These are phyloP conservation scores for Simalia tracyae DNA, from an alignment of 2,797 vertebrate genomes.

Conservation along the genomic window DNA sequence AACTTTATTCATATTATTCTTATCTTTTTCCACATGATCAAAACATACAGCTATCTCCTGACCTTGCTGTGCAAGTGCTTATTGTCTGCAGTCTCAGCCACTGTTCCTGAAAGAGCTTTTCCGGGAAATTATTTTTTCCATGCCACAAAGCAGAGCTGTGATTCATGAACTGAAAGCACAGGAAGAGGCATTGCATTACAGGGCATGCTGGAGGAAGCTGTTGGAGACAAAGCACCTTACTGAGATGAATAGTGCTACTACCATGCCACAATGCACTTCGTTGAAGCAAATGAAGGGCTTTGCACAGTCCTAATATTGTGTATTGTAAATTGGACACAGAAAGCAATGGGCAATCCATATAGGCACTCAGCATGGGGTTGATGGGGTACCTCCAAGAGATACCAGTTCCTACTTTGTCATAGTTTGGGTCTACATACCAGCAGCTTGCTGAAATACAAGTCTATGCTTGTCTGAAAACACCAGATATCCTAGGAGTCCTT, in stretches of 20 bases:
- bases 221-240: not conserved
- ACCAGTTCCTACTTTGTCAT: not conserved
- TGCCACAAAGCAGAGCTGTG: not conserved
- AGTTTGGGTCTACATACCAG: not conserved
- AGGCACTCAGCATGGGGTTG: not conserved
- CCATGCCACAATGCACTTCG: not conserved
- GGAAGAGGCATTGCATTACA: not conserved
- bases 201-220: not conserved
- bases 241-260: not conserved
- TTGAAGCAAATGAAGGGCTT: not conserved
- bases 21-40: constrained; percentile 3
- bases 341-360: not conserved
- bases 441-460: not conserved
- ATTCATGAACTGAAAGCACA: not conserved
- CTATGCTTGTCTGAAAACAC: not conserved
- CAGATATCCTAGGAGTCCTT: not conserved
- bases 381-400: not conserved
- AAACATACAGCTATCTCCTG: not conserved
- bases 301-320: not conserved
- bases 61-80: not conserved
- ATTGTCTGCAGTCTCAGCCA: not conserved
- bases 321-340: not conserved
- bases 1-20: constrained; percentile 26
- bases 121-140: not conserved
- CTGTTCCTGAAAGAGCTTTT: not conserved